These are phyloP conservation scores for Rhadinocentrus ornatus DNA, from an alignment of 2,797 vertebrate genomes.

Conservation along the genomic window DNA sequence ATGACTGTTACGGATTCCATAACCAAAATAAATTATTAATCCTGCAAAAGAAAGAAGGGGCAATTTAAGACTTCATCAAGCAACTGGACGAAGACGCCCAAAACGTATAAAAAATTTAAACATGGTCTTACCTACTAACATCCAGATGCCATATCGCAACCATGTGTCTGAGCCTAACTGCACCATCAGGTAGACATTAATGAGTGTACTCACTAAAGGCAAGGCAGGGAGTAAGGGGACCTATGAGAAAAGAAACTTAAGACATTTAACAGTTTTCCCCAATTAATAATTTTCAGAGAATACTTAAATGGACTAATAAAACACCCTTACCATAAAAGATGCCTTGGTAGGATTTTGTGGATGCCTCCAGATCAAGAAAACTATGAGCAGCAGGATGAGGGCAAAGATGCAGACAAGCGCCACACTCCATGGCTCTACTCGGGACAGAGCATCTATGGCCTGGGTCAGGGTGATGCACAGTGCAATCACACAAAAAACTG, in stretches of 20 bases:
- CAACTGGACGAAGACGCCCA: not conserved
- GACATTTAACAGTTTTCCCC: not conserved
- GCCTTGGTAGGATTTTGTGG: constrained; percentile 84
- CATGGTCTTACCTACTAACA: constrained; percentile 81
- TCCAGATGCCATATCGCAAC: constrained; percentile 87
- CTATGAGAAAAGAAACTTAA: constrained; percentile 62
- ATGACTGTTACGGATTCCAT: constrained; percentile 83
- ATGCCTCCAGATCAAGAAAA: constrained; percentile 85
- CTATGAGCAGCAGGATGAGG: constrained; percentile 63
- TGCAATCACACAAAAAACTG: constrained; percentile 75
- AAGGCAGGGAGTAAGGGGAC: constrained; percentile 87
- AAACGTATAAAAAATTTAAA: constrained; percentile 4
- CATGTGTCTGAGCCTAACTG: constrained; percentile 82
- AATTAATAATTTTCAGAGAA: not conserved
- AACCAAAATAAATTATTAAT: constrained; percentile 87
- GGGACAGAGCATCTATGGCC: constrained; percentile 69
- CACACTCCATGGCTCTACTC: constrained; percentile 78
- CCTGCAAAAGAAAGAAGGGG: constrained; percentile 66
- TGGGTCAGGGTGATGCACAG: constrained; percentile 74
- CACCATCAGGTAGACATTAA: constrained; percentile 87
- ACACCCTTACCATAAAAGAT: constrained; percentile 84
- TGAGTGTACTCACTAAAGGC: constrained; percentile 83
- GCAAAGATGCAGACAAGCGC: constrained; percentile 72
- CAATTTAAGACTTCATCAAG: constrained; percentile 3
- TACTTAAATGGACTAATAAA: not conserved